Evolutionary conservation across 1,140 invertebrate species (phyloP).

Genomic region (Manduca sexta): DNA sequence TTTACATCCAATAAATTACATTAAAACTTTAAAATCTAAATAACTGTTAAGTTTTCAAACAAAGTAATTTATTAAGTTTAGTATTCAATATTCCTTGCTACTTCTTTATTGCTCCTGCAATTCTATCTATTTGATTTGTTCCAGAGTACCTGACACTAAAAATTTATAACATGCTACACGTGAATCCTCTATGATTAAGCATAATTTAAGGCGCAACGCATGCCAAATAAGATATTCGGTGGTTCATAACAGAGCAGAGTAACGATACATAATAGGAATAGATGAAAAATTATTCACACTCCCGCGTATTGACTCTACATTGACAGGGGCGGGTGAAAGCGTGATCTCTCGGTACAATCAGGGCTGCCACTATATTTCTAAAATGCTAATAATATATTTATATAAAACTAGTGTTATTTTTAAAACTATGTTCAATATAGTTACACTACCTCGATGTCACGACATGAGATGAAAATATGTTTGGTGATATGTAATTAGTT

Average conservation of each 20-base stretch:
- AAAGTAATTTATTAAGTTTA: not conserved
- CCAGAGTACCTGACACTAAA: not conserved
- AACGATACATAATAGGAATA: slow-evolving; percentile 46
- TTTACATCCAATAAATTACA: too few species aligned
- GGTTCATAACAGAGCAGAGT: slow-evolving; percentile 30
- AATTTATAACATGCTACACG: not conserved
- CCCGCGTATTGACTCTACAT: slow-evolving; percentile 60
- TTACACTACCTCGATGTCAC: too few species aligned
- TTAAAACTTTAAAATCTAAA: too few species aligned
- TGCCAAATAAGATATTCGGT: not conserved
- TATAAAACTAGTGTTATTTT: too few species aligned
- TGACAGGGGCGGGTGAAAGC: slow-evolving; percentile 41
- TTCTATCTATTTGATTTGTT: not conserved
- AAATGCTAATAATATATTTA: not conserved
- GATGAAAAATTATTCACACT: slow-evolving; percentile 65
- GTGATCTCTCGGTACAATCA: slow-evolving; percentile 18
- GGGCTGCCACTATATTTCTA: too few species aligned
- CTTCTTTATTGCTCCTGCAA: not conserved
- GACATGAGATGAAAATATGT: too few species aligned
- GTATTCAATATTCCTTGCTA: not conserved
- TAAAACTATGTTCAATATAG: too few species aligned
- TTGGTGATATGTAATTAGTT: too few species aligned
- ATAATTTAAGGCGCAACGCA: too few species aligned
- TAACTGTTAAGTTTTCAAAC: too few species aligned
- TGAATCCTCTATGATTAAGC: too few species aligned